A percentile compares a stretch with the other conserved stretches of the same genome.
Evolutionary conservation across 1,140 invertebrate species (phyloP).

Genomic region (Hyles euphorbiae): DNA sequence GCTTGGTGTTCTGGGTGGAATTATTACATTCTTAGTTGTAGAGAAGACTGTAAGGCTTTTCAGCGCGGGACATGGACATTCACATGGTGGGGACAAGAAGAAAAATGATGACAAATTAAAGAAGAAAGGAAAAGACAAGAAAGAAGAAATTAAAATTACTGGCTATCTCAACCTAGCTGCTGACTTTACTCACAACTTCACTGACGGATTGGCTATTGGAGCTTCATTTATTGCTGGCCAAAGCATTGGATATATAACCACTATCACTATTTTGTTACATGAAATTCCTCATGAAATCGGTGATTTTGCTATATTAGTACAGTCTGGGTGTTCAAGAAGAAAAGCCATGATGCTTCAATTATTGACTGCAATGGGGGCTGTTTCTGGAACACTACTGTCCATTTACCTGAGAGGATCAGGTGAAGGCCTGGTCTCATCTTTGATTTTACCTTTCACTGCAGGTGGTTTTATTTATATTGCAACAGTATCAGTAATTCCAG

Average conservation of each 20-base stretch:
- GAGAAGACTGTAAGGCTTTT: conserved; percentile 95
- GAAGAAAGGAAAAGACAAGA: conserved; percentile 64
- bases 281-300: conserved; percentile 99
- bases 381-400: conserved; percentile 92
- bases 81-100: conserved; percentile 67
- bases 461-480: conserved; percentile 99
- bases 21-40: conserved; percentile 92
- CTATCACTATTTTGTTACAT: conserved; percentile 95
- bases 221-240: conserved; percentile 95
- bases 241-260: conserved; percentile 90
- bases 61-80: conserved; percentile 85
- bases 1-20: conserved; percentile 93
- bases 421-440: conserved; percentile 85
- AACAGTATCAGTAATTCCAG: conserved; percentile 96
- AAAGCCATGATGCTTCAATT: conserved; percentile 96
- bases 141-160: conserved; percentile 89
- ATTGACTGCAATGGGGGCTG: conserved; percentile 94
- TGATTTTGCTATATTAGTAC: conserved; percentile 97
- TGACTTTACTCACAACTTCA: conserved; percentile 97
- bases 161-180: conserved; percentile 96
- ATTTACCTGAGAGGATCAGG: conserved; percentile 84
- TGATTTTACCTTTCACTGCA: conserved; percentile 96
- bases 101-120: conserved; percentile 64
- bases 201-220: conserved; percentile 97
- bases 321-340: conserved; percentile 92